phyloP scores from a whole-genome alignment of 2,888 invertebrate species.

The Alentia gelatinosa region DNA sequence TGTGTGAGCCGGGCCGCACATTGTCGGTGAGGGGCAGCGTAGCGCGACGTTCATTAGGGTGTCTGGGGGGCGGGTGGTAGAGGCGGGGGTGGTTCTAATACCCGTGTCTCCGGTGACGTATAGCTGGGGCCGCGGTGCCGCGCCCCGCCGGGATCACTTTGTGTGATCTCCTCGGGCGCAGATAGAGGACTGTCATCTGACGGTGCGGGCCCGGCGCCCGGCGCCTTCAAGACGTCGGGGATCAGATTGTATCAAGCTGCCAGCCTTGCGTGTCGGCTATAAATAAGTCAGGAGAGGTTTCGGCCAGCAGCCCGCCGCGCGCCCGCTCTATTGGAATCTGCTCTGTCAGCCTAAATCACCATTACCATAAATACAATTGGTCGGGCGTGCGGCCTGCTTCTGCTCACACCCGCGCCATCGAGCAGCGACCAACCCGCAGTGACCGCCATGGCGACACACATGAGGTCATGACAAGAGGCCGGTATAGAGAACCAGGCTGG shows the following conservation, averaged over 20 bases:
- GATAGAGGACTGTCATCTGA: slow-evolving; percentile 9
- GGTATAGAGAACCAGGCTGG: too few relatives aligned
- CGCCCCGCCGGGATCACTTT: neutral
- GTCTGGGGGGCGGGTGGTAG: neutral
- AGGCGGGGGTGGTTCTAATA: neutral
- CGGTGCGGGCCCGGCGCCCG: neutral
- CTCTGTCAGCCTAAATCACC: slow-evolving; percentile 47
- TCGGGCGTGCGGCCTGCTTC: neutral
- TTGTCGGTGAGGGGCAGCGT: neutral
- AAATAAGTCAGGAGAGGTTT: slow-evolving; percentile 38
- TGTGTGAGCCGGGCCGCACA: neutral
- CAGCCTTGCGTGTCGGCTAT: slow-evolving; percentile 44
- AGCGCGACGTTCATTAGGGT: neutral
- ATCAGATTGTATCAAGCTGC: slow-evolving; percentile 19
- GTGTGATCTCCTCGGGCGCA: neutral
- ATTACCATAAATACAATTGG: slow-evolving; percentile 53
- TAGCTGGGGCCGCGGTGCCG: neutral
- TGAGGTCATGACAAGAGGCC: neutral
- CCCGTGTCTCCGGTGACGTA: neutral
- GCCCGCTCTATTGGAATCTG: slow-evolving; percentile 22
- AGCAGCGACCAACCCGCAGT: neutral
- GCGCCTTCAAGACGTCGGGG: slow-evolving; percentile 17
- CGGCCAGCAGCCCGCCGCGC: neutral
- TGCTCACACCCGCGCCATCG: neutral
- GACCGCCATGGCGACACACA: neutral